Evolutionary conservation across 1,140 invertebrate genomes (phyloP).

Genomic region (Apis florea): DNA sequence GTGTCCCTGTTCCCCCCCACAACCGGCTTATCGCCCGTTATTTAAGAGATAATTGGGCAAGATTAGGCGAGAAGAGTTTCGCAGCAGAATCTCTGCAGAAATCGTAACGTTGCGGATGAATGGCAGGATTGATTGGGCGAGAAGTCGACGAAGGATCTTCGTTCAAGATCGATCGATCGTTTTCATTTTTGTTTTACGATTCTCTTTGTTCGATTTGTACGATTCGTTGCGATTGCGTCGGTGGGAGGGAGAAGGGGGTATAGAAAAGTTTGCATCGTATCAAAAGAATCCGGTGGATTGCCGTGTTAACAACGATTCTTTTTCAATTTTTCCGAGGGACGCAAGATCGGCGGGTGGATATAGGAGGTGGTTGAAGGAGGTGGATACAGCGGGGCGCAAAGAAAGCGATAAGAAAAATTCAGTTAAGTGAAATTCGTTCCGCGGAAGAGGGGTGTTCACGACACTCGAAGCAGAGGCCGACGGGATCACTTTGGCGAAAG

Average conservation of each 20-base stretch:
- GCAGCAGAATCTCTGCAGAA: not conserved
- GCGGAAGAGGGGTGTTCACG: not conserved
- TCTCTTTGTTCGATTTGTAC: too few species aligned
- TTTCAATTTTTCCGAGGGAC: not conserved
- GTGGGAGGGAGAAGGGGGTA: too few species aligned
- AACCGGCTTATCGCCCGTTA: not conserved
- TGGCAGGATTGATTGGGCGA: not conserved
- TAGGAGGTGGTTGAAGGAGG: not conserved
- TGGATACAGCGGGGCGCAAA: not conserved
- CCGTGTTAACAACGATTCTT: not conserved
- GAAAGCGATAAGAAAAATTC: constrained; percentile 56
- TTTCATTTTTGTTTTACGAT: too few species aligned
- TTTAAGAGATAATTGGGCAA: constrained; percentile 7
- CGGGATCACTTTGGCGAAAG: constrained; percentile 55
- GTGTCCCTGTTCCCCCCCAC: not conserved
- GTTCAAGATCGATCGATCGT: too few species aligned
- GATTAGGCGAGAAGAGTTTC: not conserved
- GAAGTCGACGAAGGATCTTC: not conserved
- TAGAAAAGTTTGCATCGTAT: not conserved
- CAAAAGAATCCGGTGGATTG: not conserved
- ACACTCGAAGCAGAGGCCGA: constrained; percentile 26
- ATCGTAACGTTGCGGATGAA: not conserved
- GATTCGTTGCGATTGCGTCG: too few species aligned
- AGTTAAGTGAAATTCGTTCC: constrained; percentile 33
- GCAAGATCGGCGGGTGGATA: not conserved